These are phyloP conservation scores for Dipodomys stephensi DNA, from an alignment of 2,113 vertebrate genomes.

Conservation along the genomic window DNA sequence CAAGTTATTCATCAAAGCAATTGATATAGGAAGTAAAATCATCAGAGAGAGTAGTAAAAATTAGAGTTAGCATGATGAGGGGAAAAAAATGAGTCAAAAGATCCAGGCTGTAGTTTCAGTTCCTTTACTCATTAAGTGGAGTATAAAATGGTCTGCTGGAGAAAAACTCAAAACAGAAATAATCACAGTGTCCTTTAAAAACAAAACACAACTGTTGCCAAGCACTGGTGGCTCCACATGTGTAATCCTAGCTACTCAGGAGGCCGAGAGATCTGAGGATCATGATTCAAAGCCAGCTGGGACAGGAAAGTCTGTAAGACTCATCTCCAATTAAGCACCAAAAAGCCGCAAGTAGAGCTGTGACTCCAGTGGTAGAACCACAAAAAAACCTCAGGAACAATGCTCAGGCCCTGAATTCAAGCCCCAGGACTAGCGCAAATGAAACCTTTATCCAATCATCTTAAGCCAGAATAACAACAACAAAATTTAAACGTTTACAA, in stretches of 20 bases:
- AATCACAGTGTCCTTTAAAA: neutral
- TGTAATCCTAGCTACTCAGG: too few species aligned
- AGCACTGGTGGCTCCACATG: too few species aligned
- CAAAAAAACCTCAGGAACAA: too few species aligned
- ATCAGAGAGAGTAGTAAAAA: neutral
- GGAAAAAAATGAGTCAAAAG: slow-evolving; percentile 29
- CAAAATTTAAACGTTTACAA: slow-evolving; percentile 42
- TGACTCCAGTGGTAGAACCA: too few species aligned
- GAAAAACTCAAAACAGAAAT: slow-evolving; percentile 36
- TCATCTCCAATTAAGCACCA: too few species aligned
- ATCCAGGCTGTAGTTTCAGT: neutral
- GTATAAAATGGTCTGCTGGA: neutral
- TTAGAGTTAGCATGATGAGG: neutral
- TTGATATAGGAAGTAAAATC: slow-evolving; percentile 18
- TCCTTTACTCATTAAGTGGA: neutral
- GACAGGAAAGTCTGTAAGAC: too few species aligned
- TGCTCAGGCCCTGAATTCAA: neutral
- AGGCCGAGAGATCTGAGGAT: too few species aligned
- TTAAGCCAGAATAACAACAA: slow-evolving; percentile 8
- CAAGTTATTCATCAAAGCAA: slow-evolving; percentile 40
- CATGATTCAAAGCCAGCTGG: too few species aligned
- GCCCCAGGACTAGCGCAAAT: too few species aligned
- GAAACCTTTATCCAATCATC: neutral
- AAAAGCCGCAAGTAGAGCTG: too few species aligned
- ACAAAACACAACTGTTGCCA: too few species aligned